Base-by-base conservation (phyloP, 2,113 vertebrate genomes). In the Gallinago jamesoni region DNA sequence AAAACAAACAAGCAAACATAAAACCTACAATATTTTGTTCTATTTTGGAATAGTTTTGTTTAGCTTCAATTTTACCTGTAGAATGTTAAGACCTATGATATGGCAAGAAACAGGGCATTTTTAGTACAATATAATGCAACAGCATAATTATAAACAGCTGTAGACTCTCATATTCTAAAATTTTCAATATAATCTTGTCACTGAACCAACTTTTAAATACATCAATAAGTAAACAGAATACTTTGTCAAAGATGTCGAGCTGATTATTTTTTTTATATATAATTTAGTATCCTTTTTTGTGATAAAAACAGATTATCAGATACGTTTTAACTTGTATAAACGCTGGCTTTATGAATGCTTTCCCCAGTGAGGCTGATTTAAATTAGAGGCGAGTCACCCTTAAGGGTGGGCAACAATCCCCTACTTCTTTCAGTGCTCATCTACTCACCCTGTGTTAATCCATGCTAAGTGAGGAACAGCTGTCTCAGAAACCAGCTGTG, bases 391-490 rank as follows among this genome's bases (percentile, higher is more conserved):
- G 47, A 82, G 8, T 24, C 56, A n/a, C 69, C 28, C 27, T 27
- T 37, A 37, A 8, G 35, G 8, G 18, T 52, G 0, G 0, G 59
- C 43, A 76, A 2, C 63, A 74, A 27, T n/a, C 5, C 30, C 47
- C 68, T 69, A n/a, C 41, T 77, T 77, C 0, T 0, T 18, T 81
- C 47, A 63, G 33, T 22, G 20, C n/a, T 74, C 28, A 19, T 2
- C 3, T 19, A 2, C 19, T 67, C 45, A 18, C n/a, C 27, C 0
- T 10, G 25, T 14, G 6, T 48, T 55, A 69, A 18, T 77, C 87
- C 37, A 39, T 2, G 7, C 24, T 14, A 17, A 31, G n/a, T 10
- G 19, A 9, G 30, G 37, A 78, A 57, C 21, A 50, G 27, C 47
- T 53, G 21, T 7, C 50, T 82, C 90, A 45, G 68, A 75, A 91